Evolutionary conservation across 2,888 invertebrate species (phyloP), one percentile per base, ranked within the genome.

Genomic region (Sesamia inferens): DNA sequence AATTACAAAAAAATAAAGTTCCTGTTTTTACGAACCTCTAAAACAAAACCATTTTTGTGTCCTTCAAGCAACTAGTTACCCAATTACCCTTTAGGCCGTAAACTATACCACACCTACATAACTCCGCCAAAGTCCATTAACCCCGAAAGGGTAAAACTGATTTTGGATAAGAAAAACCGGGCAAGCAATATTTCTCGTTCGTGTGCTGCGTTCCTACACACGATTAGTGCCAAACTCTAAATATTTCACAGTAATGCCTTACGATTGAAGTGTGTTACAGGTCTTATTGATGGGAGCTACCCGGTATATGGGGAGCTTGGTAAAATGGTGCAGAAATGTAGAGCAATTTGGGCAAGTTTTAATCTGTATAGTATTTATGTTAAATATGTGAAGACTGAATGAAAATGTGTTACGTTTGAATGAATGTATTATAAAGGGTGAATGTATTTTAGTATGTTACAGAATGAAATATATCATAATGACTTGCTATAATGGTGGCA

Each of bases 231-330:
- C 82, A 55, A 63, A 48, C 61, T 71, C 74, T 86, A 75, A 86
- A 85, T 85, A 85, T 86, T 85, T 82, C 85, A 86, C 76, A 51
- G 47, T 82, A 84, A 86, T 86, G 80, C 76, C 75, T 70, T 75
- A 54, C 67, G 82, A 85, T 85, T 84, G 85, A 85, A 79, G 79
- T 66, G 68, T 75, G 82, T 65, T 74, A 59, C 70, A 71, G 70
- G 62, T 31, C 67, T 78, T 86, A 85, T 76, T 85, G 85, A 85
- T 79, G 86, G 77, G 68, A 22, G 57, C 76, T 74, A 39, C 71
- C 66, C 51, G 74, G 83, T 85, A 83, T 85, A 85, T 81, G 24
- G 73, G 19, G 65, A 71, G 31, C 58, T 47, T 24, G 7, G 24
- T 58, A 64, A 65, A 71, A 51, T 66, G 66, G 68, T 58, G 62